Percentiles rank a stretch among this genome's conserved stretches.
Conservation (phyloP, 2,888 invertebrate species). For the Colletes collaris region DNA sequence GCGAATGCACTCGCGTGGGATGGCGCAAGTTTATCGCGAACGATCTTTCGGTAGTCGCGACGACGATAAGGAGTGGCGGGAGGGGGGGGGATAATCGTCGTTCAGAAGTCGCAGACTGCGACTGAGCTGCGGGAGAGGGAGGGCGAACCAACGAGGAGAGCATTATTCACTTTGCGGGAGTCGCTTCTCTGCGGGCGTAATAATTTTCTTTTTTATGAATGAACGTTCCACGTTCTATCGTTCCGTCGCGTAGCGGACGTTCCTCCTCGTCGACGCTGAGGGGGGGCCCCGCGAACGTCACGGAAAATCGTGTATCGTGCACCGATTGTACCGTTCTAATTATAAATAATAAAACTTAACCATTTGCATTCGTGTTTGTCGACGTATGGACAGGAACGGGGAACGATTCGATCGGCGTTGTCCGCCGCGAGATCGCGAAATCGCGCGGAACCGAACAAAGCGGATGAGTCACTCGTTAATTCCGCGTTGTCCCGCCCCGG, state of each 20-base stretch:
- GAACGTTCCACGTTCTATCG: conserved; percentile 56
- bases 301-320: too few relatives aligned
- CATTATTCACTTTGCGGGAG: conserved; percentile 73
- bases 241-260: conserved; percentile 40
- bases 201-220: conserved; percentile 73
- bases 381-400: too few relatives aligned
- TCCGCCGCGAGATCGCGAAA: not conserved
- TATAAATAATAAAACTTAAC: too few relatives aligned
- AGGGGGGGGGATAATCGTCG: conserved; percentile 55
- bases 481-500: not conserved
- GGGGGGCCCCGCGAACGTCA: conserved; percentile 15
- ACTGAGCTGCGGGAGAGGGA: too few relatives aligned
- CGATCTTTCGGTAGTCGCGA: conserved; percentile 71
- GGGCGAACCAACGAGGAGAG: conserved; percentile 40
- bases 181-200: conserved; percentile 66
- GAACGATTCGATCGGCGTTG: not conserved
- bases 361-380: too few relatives aligned
- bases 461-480: conserved; percentile 9
- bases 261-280: conserved; percentile 61
- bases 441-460: not conserved
- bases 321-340: too few relatives aligned
- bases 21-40: conserved; percentile 69
- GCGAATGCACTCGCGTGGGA: conserved; percentile 49
- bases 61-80: conserved; percentile 34
- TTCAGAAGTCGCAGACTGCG: conserved; percentile 44